Base-by-base conservation (phyloP, 2,888 invertebrate species). In the Holacanthella duospinosa region DNA sequence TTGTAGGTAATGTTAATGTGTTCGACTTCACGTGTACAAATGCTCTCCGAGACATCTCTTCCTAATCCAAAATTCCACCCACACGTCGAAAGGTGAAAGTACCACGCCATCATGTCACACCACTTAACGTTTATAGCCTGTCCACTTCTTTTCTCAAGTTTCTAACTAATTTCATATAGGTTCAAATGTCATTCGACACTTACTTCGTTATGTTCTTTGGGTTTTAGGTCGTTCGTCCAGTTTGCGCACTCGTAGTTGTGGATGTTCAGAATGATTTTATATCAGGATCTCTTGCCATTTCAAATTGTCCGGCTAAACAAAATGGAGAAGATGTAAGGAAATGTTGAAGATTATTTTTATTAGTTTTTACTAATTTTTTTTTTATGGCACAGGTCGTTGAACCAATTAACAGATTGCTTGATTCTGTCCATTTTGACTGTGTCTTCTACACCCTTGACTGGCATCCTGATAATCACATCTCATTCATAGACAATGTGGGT, bases 221-320 rank as follows among this genome's bases (percentile, higher is more conserved):
- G n/a, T n/a, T 48, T 76, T 67, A 88, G 87, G 87, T 89, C 76
- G 86, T 90, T 65, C 85, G 89, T 61, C 93, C 93, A 24, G 86
- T 88, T 71, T 87, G 86, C 76, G 94, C 89, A 27, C 87, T 97
- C 77, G 81, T 97, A 68, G 85, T 96, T 66, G 92, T 97, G 68
- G 96, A 97, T 78, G 94, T 96, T 29, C 96, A 97, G 81, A 96
- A 97, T 79, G 96, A 97, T 80, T 97, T 97, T 80, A 93, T 97
- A 76, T 86, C 87, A 62, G 96, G 96, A 54, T 89, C 93, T 6
- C 83, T 97, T 74, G 89, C 93, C 77, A 89, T 97, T 76, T 89
- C 88, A 79, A 86, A 92, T 75, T 93, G 93, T 78, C 89, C 90
- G 66, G 93, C 94, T 24, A 88, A 89, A 75, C 92, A 93, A 70